A percentile compares a stretch with the other conserved stretches of the same genome.
These are phyloP conservation scores for Globodera ellingtonae DNA, from an alignment of 1,140 invertebrate species.

Conservation along the genomic window DNA sequence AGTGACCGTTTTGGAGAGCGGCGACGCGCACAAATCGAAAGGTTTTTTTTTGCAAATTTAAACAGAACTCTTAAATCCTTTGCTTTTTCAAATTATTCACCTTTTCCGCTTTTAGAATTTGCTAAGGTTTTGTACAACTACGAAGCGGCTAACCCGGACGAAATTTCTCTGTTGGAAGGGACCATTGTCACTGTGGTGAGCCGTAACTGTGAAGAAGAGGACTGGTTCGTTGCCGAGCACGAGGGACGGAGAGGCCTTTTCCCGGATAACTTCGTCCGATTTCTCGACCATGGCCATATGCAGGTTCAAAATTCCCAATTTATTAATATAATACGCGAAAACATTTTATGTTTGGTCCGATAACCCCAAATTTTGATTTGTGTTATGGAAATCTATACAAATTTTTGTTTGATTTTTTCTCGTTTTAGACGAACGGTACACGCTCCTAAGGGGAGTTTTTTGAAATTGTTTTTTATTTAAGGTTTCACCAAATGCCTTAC, in stretches of 20 bases:
- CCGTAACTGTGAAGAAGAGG: conserved; percentile 80
- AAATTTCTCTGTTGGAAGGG: conserved; percentile 65
- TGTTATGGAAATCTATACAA: conserved; percentile 2
- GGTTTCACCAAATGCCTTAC: conserved; percentile 22
- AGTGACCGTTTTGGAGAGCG: neutral
- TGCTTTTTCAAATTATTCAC: too few species aligned
- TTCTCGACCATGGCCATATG: conserved; percentile 20
- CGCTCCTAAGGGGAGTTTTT: neutral
- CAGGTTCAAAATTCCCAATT: conserved; percentile 1
- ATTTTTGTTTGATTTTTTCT: neutral
- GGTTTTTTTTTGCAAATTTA: neutral
- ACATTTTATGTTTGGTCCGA: neutral
- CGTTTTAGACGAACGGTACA: neutral
- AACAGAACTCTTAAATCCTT: neutral
- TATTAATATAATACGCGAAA: neutral
- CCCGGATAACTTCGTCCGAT: conserved; percentile 84
- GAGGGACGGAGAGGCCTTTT: conserved; percentile 86
- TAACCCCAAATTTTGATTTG: neutral
- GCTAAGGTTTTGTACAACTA: conserved; percentile 67
- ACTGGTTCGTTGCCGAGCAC: conserved; percentile 94
- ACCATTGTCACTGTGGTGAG: conserved; percentile 62
- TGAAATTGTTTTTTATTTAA: neutral
- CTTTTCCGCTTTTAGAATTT: conserved; percentile 20
- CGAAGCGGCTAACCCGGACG: conserved; percentile 67
- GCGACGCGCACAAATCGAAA: neutral